Evolutionary conservation across 2,113 vertebrate species (phyloP), one percentile per base, ranked within the genome.

Genomic region (Phyllopteryx taeniolatus): DNA sequence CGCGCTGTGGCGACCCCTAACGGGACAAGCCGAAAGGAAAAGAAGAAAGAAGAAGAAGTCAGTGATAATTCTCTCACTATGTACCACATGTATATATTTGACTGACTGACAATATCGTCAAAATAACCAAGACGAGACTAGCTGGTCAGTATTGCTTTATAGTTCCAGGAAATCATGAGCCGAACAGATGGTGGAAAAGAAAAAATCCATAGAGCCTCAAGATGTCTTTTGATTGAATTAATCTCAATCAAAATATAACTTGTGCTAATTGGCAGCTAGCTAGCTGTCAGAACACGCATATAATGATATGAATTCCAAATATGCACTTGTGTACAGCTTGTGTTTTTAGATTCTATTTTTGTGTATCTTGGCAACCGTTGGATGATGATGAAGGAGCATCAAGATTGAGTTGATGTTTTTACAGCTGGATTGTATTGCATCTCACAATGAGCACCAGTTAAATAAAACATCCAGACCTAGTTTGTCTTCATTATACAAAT

Each of bases 381-480:
- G 56, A 66, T 44, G 0, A 20, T 76, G 71, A 89, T 84, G 62
- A 85, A 87, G 65, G 73, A 86, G 75, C 17, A 53, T 78, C 33
- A 69, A 70, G 53, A 75, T 47, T 42, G 62, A 80, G 79, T 65
- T 57, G 8, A 43, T 86, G 84, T 86, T 89, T 76, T 76, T 86
- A 77, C 88, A 90, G 86, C 88, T 90, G 85, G 80, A 72, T 57
- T 31, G 51, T 39, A 75, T 75, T 83, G 46, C 67, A 78, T 71
- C 17, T 54, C 72, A 77, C 79, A 87, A 86, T 73, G 85, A 81
- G 74, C 63, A 59, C 70, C 79, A 79, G 83, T 83, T 84, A 14
- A 71, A 63, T 11, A 80, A 83, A 86, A 84, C 77, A 84, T 51
- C 70, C 72, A 60, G 68, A 68, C 70, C 77, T 64, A 62, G 70